Evolutionary conservation across 2,113 vertebrate species (phyloP).

Genomic region (Neotoma lepida): DNA sequence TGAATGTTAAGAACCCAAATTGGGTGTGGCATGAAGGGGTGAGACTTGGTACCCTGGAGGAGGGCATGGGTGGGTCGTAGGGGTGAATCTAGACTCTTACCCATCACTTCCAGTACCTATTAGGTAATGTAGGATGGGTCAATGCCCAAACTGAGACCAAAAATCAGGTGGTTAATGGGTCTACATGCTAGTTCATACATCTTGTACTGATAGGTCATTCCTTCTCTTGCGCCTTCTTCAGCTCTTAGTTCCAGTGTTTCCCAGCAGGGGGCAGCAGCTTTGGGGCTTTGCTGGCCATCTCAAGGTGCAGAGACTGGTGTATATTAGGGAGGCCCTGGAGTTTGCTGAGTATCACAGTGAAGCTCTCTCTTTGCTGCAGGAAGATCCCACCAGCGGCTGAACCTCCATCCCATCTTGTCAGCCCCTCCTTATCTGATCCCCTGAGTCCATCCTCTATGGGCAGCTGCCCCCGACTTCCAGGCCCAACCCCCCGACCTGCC

Average conservation of each 20-base stretch:
- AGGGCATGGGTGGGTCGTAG: neutral
- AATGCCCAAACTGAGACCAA: neutral
- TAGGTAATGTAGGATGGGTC: neutral
- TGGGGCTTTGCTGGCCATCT: neutral
- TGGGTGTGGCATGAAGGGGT: neutral
- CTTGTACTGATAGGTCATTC: neutral
- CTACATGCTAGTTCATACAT: neutral
- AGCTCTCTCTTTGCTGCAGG: conserved; percentile 80
- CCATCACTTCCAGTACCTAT: neutral
- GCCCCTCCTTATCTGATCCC: conserved; percentile 82
- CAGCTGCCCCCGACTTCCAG: conserved; percentile 83
- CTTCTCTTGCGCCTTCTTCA: neutral
- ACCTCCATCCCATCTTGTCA: conserved; percentile 80
- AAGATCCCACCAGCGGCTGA: conserved; percentile 94
- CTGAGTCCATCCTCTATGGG: conserved; percentile 67
- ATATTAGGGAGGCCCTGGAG: neutral
- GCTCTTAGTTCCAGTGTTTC: conserved; percentile 43
- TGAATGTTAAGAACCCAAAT: conserved; percentile 16
- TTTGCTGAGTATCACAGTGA: conserved; percentile 30
- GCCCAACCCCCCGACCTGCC: conserved; percentile 80
- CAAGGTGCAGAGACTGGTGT: neutral
- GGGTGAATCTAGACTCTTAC: neutral
- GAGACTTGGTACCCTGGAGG: neutral
- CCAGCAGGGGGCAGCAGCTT: conserved; percentile 79
- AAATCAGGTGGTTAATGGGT: neutral